These are phyloP conservation scores for Grapholita molesta DNA, from an alignment of 1,140 invertebrate species.

Conservation along the genomic window DNA sequence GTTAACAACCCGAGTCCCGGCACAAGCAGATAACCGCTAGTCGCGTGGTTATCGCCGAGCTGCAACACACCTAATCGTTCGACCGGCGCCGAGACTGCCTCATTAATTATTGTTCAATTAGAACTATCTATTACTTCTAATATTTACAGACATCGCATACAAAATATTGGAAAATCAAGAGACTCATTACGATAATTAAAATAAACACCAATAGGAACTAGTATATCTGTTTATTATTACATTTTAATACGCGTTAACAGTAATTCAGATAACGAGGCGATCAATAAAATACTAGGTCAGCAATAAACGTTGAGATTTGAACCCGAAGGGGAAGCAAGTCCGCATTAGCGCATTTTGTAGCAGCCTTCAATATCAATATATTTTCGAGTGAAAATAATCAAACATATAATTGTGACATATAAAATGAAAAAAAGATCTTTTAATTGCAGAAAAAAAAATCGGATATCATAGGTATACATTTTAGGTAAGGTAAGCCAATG, in stretches of 20 bases:
- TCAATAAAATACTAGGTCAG: background rate
- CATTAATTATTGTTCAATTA: background rate
- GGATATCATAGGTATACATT: too few relatives aligned
- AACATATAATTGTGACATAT: too few relatives aligned
- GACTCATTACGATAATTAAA: background rate
- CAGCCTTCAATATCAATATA: background rate
- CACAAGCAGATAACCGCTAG: conserved; percentile 23
- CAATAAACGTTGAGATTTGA: background rate
- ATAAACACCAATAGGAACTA: background rate
- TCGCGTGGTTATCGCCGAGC: conserved; percentile 6
- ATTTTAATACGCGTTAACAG: background rate
- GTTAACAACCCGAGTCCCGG: conserved; percentile 17
- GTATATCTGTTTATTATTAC: too few relatives aligned
- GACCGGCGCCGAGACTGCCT: conserved; percentile 5
- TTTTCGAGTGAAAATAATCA: too few relatives aligned
- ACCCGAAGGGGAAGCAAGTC: background rate
- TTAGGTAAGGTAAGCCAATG: too few relatives aligned
- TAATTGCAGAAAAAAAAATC: too few relatives aligned
- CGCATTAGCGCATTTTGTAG: background rate
- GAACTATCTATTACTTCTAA: background rate
- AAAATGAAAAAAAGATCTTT: too few relatives aligned
- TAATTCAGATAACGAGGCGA: background rate
- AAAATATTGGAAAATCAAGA: background rate
- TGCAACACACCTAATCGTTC: conserved; percentile 5
- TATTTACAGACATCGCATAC: background rate